These are phyloP conservation scores for Paratrypauchen microcephalus DNA, from an alignment of 2,797 vertebrate species.

Conservation along the genomic window DNA sequence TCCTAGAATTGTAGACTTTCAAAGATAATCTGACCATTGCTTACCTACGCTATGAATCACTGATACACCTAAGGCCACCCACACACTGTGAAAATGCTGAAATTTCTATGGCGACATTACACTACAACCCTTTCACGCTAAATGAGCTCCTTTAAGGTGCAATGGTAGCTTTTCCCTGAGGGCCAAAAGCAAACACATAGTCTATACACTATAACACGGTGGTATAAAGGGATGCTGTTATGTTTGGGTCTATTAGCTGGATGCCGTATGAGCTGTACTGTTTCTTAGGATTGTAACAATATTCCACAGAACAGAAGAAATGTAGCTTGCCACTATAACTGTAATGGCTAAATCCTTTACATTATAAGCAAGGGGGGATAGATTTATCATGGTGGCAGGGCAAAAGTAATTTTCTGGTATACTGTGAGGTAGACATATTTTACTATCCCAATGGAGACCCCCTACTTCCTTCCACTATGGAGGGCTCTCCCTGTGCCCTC, in stretches of 20 bases:
- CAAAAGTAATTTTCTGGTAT: slow-evolving; percentile 3
- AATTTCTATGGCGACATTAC: slow-evolving; percentile 31
- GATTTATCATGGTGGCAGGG: not conserved
- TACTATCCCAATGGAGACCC: slow-evolving; percentile 43
- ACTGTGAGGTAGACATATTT: slow-evolving; percentile 24
- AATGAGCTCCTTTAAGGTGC: slow-evolving; percentile 49
- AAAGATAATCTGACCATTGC: slow-evolving; percentile 35
- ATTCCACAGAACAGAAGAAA: slow-evolving; percentile 17
- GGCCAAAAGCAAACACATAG: slow-evolving; percentile 15
- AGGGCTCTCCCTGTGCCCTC: slow-evolving; percentile 38
- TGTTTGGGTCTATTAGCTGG: slow-evolving; percentile 27
- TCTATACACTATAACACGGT: slow-evolving; percentile 47
- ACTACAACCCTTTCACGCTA: slow-evolving; percentile 48
- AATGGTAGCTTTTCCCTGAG: slow-evolving; percentile 27
- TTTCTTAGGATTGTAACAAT: slow-evolving; percentile 21
- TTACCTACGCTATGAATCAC: slow-evolving; percentile 21
- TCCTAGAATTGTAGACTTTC: slow-evolving; percentile 27
- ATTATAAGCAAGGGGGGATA: not conserved
- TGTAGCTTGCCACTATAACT: not conserved
- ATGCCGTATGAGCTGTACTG: slow-evolving; percentile 25
- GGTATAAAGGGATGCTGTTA: slow-evolving; percentile 21
- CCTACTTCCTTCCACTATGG: slow-evolving; percentile 10
- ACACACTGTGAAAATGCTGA: slow-evolving; percentile 17
- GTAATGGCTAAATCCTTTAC: slow-evolving; percentile 15
- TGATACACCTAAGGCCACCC: slow-evolving; percentile 26